Evolutionary conservation across 2,797 vertebrate species (phyloP), one percentile per base, ranked within the genome.

Genomic region (Nothura maculosa): DNA sequence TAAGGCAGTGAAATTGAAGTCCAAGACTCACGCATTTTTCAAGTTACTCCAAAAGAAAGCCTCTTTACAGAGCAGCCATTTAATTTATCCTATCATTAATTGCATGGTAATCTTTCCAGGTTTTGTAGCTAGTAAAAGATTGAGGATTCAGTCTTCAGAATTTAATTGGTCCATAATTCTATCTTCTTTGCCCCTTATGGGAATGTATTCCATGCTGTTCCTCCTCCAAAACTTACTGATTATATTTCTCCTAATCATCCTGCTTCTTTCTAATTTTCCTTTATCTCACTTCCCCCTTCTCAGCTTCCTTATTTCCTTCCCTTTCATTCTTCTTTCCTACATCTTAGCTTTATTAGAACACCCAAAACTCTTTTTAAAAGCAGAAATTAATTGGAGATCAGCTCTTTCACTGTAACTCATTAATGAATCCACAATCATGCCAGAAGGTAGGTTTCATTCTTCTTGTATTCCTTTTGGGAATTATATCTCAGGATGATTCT

Each of bases 381-480:
- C 12, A 85, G 93, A 93, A 50, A 50, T 43, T 75, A 17, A 42
- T 68, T 83, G n/a, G 90, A 90, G 60, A 82, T 73, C 68, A 58
- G n/a, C 18, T 16, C 42, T 80, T 40, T 64, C 4, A 48, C 77
- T 42, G 11, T 60, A 89, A 72, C 47, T 6, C 57, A 38, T 75
- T 89, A 91, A 91, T 68, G 30, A 78, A 60, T 10, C 27, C 64
- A 76, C 34, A 84, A 21, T 6, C 87, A 87, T 19, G 67, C 48
- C 19, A 80, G 38, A 60, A 87, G 21, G 57, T 48, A 50, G 58
- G 22, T 14, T 54, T n/a, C n/a, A 88, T 81, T 66, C 73, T 63
- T 45, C 7, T 43, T 16, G 52, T 83, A 42, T 66, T 66, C 93
- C 55, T 76, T 78, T 92, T 72, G 60, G 48, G 62, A 64, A 87